Conservation (phyloP, 2,888 invertebrate genomes). For the Papilio protenor region DNA sequence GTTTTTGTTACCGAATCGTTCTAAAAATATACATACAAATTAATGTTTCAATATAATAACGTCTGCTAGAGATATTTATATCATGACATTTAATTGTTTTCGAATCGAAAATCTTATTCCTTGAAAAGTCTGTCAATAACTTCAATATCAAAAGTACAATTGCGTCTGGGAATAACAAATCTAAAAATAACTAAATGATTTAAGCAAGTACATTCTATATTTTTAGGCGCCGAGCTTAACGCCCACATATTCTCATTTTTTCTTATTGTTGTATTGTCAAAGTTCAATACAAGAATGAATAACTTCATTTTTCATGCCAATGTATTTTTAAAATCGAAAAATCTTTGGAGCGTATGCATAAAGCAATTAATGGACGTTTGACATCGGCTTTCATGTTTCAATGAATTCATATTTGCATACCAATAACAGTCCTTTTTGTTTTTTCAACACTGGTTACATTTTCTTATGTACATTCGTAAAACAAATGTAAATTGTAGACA, state of each 20-base stretch:
- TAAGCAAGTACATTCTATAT: background rate
- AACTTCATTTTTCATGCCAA: background rate
- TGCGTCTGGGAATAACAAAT: background rate
- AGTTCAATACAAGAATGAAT: background rate
- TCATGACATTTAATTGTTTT: background rate
- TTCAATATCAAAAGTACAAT: background rate
- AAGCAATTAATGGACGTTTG: conserved; percentile 9
- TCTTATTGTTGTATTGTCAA: background rate
- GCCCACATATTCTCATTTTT: background rate
- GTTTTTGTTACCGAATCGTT: too few species aligned
- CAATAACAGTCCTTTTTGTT: conserved; percentile 2
- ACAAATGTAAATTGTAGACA: background rate
- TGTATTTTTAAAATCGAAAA: background rate
- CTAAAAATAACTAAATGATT: background rate
- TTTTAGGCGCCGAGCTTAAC: background rate
- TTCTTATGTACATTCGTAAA: conserved; percentile 1
- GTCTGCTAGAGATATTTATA: background rate
- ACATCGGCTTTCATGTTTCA: conserved; percentile 15
- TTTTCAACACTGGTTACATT: background rate
- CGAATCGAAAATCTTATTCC: background rate
- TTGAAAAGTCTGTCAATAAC: background rate
- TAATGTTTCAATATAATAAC: too few species aligned
- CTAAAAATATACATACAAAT: too few species aligned
- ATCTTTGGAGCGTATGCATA: background rate
- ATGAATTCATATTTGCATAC: conserved; percentile 14